Evolutionary conservation across 2,888 invertebrate species (phyloP), one percentile per base, ranked within the genome.

Genomic region (Rhagonycha fulva): DNA sequence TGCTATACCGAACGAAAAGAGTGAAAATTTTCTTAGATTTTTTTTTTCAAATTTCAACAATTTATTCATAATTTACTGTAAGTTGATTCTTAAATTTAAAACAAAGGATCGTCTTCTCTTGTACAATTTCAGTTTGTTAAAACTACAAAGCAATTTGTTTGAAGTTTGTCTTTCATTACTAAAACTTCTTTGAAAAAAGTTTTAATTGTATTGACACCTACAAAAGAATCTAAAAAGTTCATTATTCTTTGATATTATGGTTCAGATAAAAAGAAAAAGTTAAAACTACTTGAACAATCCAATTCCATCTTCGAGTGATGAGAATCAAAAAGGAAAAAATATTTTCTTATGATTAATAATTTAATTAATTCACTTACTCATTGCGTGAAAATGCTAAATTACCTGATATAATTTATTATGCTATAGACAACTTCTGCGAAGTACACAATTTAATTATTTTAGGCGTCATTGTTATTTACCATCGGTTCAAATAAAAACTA

Each of bases 401-500:
- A 63, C 23, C 63, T 63, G 63, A 10, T 12, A 23, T 63, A 19
- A 63, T 63, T 63, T 63, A 63, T 24, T 63, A 9, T 12, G 4
- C 32, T 63, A n/a, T 63, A 24, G 19, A 11, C 11, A 63, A 63
- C 23, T 63, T 63, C 63, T 24, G 23, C 19, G 63, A 63, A 63
- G 23, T 24, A 63, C 12, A 23, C 23, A 63, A 24, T 63, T 63
- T 63, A 63, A 63, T 63, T 63, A 63, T 63, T 63, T 61, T 63
- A 23, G 63, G 63, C 63, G 63, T 63, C 63, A 63, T 63, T 63
- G 68, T 71, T 74, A 24, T 61, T 74, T 68, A 71, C 72, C 62
- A 60, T 62, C 19, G 60, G 47, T 11, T 12, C 23, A 69, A 28
- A 75, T 67, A 75, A 75, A 76, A 73, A 73, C 67, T 19, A 62